phyloP scores from a whole-genome alignment of 2,113 vertebrate genomes.

The Ailurus styani region DNA sequence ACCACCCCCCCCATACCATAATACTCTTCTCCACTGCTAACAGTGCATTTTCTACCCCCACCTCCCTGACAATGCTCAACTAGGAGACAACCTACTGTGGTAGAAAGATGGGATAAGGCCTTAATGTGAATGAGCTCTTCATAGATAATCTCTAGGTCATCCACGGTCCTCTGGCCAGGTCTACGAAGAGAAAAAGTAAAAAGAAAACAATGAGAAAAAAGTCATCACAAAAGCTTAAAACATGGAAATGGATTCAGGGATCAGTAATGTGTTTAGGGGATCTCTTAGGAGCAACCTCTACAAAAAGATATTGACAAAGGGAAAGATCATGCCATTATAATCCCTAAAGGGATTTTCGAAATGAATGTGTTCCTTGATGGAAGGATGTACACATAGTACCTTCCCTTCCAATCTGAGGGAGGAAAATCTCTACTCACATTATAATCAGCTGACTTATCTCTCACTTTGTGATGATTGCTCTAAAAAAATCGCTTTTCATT shows the following conservation, averaged over 20 bases:
- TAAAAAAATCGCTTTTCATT: background rate
- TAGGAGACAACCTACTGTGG: constrained; percentile 87
- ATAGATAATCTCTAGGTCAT: constrained; percentile 98
- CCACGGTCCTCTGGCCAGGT: constrained; percentile 92
- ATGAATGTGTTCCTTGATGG: background rate
- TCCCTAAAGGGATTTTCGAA: background rate
- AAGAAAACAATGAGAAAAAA: constrained; percentile 37
- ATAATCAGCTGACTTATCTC: background rate
- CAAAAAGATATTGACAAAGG: background rate
- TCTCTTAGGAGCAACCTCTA: background rate
- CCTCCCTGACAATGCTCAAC: background rate
- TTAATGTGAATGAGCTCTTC: constrained; percentile 98
- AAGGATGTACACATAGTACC: background rate
- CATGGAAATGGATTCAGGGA: background rate
- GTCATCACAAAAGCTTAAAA: background rate
- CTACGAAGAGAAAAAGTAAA: constrained; percentile 76
- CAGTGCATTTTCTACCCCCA: background rate
- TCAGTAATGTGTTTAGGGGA: background rate
- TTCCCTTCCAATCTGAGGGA: background rate
- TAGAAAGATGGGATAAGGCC: constrained; percentile 97
- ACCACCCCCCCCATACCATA: background rate
- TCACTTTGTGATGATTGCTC: background rate
- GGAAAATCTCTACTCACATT: background rate
- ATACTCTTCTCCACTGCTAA: background rate
- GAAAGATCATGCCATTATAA: background rate